Conservation (phyloP, 2,797 vertebrate species). For the Chiropotes sagulatus region DNA sequence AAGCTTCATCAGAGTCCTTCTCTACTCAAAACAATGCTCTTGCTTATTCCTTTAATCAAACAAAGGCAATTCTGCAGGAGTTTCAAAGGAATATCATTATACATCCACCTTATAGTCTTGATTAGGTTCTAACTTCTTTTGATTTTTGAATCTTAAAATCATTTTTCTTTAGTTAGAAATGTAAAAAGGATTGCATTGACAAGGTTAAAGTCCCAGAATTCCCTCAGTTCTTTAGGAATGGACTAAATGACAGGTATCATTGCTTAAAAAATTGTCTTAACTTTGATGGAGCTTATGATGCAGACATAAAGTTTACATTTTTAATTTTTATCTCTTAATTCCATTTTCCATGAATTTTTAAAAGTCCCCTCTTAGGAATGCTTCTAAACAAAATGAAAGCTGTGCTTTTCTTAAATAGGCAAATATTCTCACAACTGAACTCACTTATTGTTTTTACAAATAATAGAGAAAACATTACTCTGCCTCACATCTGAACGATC, state of each 20-base stretch:
- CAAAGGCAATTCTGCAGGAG: background rate
- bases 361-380: background rate
- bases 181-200: background rate
- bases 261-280: background rate
- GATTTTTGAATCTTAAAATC: background rate
- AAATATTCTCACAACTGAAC: background rate
- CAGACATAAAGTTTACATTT: background rate
- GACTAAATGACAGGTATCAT: background rate
- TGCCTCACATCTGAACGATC: background rate
- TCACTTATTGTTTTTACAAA: background rate
- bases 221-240: background rate
- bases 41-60: background rate
- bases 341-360: background rate
- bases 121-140: background rate
- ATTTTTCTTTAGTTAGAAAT: background rate
- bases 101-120: background rate
- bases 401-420: conserved; percentile 16
- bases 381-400: background rate
- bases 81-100: background rate
- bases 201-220: background rate
- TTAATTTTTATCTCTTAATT: background rate
- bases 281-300: background rate
- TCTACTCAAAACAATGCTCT: background rate
- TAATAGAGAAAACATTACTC: background rate
- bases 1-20: background rate